These are phyloP conservation scores for Mesoligia furuncula DNA, from an alignment of 2,888 invertebrate genomes.

Conservation along the genomic window DNA sequence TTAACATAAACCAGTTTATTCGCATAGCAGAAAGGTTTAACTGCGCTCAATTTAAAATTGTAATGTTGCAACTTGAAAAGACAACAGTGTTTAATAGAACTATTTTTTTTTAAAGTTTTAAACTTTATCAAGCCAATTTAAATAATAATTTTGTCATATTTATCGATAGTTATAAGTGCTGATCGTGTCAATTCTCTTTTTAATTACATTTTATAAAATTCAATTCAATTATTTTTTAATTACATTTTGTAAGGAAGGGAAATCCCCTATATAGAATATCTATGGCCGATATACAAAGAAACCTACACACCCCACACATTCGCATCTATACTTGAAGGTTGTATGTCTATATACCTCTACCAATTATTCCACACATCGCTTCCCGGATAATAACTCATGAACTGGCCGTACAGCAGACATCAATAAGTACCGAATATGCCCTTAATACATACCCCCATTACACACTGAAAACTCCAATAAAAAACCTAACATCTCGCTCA, in stretches of 20 bases:
- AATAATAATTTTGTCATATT: background rate
- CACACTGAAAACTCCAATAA: conserved; percentile 81
- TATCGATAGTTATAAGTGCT: background rate
- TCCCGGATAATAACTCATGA: background rate
- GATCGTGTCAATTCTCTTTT: background rate
- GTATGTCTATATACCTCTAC: background rate
- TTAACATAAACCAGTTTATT: conserved; percentile 47
- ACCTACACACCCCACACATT: no score
- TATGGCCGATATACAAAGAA: background rate
- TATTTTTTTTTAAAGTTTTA: background rate
- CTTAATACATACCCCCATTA: conserved; percentile 71
- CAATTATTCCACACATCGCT: background rate
- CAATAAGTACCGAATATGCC: conserved; percentile 61
- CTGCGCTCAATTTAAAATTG: conserved; percentile 53
- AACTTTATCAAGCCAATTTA: background rate
- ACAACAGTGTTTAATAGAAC: conserved; percentile 19
- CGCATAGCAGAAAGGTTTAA: conserved; percentile 28
- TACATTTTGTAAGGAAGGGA: background rate
- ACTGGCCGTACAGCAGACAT: conserved; percentile 15
- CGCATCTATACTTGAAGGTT: background rate
- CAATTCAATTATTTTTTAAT: no score
- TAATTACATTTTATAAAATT: background rate
- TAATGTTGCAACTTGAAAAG: conserved; percentile 51
- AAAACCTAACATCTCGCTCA: conserved; percentile 78
- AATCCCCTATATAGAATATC: background rate